phyloP scores from a whole-genome alignment of 2,113 vertebrate genomes.

The Larimichthys crocea region DNA sequence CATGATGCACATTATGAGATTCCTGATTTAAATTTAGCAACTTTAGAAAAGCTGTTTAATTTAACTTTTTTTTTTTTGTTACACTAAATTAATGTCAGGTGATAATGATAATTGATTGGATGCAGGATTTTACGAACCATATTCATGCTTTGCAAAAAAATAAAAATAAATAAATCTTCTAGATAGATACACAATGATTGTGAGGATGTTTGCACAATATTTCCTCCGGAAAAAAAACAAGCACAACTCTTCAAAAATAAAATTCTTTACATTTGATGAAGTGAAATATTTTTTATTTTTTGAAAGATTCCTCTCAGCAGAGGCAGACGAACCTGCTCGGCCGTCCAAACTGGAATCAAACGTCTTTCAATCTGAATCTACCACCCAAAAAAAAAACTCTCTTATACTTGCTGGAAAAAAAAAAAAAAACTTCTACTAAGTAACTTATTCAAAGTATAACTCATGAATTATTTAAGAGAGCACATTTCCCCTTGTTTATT shows the following conservation, averaged over 20 bases:
- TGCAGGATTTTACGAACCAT: not conserved
- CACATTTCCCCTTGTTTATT: conserved; percentile 86
- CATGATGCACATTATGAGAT: not conserved
- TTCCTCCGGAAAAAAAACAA: not conserved
- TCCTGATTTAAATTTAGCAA: conserved; percentile 29
- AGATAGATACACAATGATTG: not conserved
- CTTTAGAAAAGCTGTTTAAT: conserved; percentile 10
- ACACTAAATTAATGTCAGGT: conserved; percentile 22
- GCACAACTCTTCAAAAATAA: not conserved
- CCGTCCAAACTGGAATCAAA: conserved; percentile 24
- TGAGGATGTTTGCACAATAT: not conserved
- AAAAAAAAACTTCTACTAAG: conserved; percentile 71
- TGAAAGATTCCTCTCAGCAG: not conserved
- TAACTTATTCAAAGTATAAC: conserved; percentile 77
- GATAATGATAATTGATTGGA: conserved; percentile 10
- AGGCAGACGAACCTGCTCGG: conserved; percentile 1
- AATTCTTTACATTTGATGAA: conserved; percentile 29
- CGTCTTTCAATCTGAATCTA: conserved; percentile 32
- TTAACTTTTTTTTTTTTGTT: conserved; percentile 1
- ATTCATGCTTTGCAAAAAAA: not conserved
- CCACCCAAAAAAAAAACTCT: conserved; percentile 41
- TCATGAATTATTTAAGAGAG: conserved; percentile 87
- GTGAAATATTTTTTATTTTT: conserved; percentile 14
- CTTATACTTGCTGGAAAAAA: conserved; percentile 18
- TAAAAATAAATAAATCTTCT: not conserved